These are phyloP conservation scores for Temnothorax curvispinosus DNA, from an alignment of 1,140 invertebrate genomes.

Conservation along the genomic window DNA sequence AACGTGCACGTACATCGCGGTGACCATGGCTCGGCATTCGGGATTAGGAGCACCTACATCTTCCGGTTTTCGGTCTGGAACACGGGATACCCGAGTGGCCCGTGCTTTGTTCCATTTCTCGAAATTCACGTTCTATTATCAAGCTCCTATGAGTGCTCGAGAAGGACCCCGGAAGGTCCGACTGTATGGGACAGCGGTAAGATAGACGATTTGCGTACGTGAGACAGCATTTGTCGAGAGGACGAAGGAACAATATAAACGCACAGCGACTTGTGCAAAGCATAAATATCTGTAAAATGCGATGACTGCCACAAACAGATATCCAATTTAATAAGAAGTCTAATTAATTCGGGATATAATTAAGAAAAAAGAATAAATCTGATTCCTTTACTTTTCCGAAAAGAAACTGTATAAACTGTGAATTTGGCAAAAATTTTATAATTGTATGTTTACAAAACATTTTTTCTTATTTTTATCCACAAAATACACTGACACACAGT, in stretches of 20 bases:
- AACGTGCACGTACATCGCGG: conserved; percentile 66
- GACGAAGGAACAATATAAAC: neutral
- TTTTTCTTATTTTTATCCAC: neutral
- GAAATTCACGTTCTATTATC: conserved; percentile 67
- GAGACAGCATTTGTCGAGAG: conserved; percentile 11
- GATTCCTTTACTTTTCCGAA: neutral
- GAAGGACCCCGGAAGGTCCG: conserved; percentile 16
- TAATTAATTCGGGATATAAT: neutral
- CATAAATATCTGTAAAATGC: conserved; percentile 26
- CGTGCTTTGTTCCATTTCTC: conserved; percentile 61
- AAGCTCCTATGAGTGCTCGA: conserved; percentile 4
- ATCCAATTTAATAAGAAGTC: neutral
- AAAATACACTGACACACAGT: neutral
- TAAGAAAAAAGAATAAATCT: neutral
- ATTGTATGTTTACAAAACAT: neutral
- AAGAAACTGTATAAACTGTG: neutral
- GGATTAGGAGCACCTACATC: conserved; percentile 73
- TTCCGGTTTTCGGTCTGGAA: conserved; percentile 66
- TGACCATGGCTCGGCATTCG: conserved; percentile 74
- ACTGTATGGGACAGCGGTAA: conserved; percentile 51
- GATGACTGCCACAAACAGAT: too few relatives aligned
- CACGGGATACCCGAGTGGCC: conserved; percentile 44
- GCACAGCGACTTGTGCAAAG: conserved; percentile 2
- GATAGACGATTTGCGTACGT: conserved; percentile 48
- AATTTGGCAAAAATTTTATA: neutral